Percentiles rank a stretch among this genome's conserved stretches.
phyloP scores from a whole-genome alignment of 2,888 invertebrate species.

The Drosophila recens region DNA sequence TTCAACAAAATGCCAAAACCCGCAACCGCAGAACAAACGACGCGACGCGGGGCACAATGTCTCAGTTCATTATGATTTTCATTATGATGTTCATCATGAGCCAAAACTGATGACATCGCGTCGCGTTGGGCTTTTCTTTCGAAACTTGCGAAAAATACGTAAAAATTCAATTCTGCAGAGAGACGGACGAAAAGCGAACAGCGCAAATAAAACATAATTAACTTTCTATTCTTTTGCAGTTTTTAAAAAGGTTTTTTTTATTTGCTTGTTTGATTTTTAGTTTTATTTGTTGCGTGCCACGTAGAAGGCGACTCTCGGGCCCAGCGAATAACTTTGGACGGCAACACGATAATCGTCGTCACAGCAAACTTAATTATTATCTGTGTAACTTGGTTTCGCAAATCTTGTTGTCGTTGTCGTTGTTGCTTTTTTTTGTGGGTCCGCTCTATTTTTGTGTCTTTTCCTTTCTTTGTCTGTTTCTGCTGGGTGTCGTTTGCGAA shows the following conservation, averaged over 20 bases:
- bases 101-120: slow-evolving; percentile 38
- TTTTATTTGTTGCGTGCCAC: slow-evolving; percentile 46
- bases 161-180: slow-evolving; percentile 50
- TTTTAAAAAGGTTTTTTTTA: slow-evolving; percentile 22
- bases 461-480: slow-evolving; percentile 25
- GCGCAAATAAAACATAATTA: slow-evolving; percentile 68
- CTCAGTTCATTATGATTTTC: slow-evolving; percentile 44
- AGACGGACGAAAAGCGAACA: slow-evolving; percentile 37
- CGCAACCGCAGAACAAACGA: slow-evolving; percentile 64
- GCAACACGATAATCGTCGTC: slow-evolving; percentile 38
- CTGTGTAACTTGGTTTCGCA: slow-evolving; percentile 62
- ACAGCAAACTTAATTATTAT: slow-evolving; percentile 33
- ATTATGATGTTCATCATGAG: slow-evolving; percentile 40
- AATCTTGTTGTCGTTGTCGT: slow-evolving; percentile 35
- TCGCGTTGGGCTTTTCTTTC: slow-evolving; percentile 70
- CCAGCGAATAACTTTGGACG: slow-evolving; percentile 32
- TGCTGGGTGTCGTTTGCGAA: slow-evolving; percentile 59
- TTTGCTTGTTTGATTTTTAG: slow-evolving; percentile 17
- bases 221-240: slow-evolving; percentile 74
- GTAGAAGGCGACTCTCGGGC: slow-evolving; percentile 18
- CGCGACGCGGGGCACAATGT: slow-evolving; percentile 2
- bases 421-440: slow-evolving; percentile 30
- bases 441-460: slow-evolving; percentile 42
- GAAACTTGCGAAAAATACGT: slow-evolving; percentile 52
- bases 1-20: slow-evolving; percentile 52